Conservation (phyloP, 2,113 vertebrate species). For the Panthera uncia region DNA sequence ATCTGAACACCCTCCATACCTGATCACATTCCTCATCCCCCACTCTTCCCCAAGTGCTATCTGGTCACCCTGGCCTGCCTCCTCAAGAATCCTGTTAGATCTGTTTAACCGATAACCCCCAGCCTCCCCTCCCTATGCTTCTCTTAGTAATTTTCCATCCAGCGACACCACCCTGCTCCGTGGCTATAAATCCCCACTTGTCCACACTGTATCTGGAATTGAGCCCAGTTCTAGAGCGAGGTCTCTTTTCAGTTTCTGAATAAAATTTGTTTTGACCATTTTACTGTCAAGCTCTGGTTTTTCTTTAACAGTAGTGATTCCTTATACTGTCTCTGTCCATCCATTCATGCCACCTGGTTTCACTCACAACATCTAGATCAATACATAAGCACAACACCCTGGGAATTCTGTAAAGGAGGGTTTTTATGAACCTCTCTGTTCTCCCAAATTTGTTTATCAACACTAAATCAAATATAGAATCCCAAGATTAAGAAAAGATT, state of each 20-base stretch:
- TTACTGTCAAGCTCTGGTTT: background rate
- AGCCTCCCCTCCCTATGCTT: background rate
- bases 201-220: background rate
- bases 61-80: background rate
- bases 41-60: background rate
- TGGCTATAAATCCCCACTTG: background rate
- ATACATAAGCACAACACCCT: background rate
- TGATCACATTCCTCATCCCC: background rate
- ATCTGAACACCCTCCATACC: background rate
- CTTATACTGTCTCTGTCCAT: background rate
- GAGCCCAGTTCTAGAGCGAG: background rate
- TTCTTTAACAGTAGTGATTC: background rate
- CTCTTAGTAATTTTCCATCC: background rate
- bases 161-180: background rate
- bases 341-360: background rate
- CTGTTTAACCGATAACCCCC: background rate
- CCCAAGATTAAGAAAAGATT: background rate
- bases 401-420: background rate
- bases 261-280: background rate
- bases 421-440: background rate
- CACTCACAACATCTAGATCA: background rate
- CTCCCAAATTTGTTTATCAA: slow-evolving; percentile 3
- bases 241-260: background rate
- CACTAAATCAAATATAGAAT: slow-evolving; percentile 32
- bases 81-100: background rate